Percentiles rank a stretch among this genome's conserved stretches.
Evolutionary conservation across 2,113 vertebrate species (phyloP).

Genomic region (Cyanocitta stelleri): DNA sequence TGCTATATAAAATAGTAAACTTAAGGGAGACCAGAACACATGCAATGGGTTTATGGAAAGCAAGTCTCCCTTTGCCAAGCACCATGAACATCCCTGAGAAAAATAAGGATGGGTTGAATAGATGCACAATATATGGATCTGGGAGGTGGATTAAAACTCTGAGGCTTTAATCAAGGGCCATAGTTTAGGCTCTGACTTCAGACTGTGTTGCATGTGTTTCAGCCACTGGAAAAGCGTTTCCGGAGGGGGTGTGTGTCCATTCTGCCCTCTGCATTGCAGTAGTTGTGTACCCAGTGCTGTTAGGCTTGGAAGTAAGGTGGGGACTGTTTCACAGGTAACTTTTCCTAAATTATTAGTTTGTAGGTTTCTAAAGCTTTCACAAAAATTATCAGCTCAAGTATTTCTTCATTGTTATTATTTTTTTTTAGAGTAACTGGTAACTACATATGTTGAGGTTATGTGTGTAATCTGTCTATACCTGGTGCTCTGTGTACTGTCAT

Average conservation of each 20-base stretch:
- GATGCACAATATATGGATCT: neutral
- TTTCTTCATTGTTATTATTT: neutral
- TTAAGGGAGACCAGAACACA: neutral
- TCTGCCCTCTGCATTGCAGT: no score
- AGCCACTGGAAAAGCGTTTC: neutral
- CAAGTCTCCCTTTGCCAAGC: neutral
- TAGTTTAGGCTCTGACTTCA: neutral
- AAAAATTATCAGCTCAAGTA: neutral
- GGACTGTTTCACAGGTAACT: neutral
- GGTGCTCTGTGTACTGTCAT: neutral
- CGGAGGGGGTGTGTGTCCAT: rapidly evolving
- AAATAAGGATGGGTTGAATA: neutral
- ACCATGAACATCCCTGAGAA: neutral
- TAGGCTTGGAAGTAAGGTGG: neutral
- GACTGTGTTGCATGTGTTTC: neutral
- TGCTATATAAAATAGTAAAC: neutral
- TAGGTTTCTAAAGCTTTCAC: neutral
- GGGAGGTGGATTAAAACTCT: neutral
- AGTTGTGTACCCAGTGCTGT: neutral
- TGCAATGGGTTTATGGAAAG: neutral
- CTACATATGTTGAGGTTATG: rapidly evolving
- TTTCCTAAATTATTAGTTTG: neutral
- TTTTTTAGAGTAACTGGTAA: neutral
- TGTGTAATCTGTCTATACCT: neutral
- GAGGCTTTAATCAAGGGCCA: neutral